Percentiles rank a stretch among this genome's conserved stretches.
Evolutionary conservation across 2,113 vertebrate genomes (phyloP).

Genomic region (Irena cyanogastra): DNA sequence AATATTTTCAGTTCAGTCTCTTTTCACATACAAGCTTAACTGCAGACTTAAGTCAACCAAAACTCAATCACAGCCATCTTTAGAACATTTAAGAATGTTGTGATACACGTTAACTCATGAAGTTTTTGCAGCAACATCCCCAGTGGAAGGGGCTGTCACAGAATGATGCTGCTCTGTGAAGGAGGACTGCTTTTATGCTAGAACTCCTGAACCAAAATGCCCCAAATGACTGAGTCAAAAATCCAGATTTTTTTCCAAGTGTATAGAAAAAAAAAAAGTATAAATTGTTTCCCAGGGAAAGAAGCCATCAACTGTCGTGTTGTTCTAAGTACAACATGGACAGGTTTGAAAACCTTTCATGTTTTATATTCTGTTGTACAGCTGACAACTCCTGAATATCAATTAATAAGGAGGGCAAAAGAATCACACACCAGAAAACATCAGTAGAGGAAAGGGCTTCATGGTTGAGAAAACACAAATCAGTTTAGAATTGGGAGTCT

Average conservation of each 20-base stretch:
- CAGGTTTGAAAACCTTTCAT: neutral
- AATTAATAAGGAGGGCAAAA: slow-evolving; percentile 1
- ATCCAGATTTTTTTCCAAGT: neutral
- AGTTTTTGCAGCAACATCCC: neutral
- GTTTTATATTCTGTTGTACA: slow-evolving; percentile 1
- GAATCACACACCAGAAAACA: slow-evolving; percentile 32
- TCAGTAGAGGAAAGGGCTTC: neutral
- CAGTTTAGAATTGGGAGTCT: neutral
- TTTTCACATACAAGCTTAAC: neutral
- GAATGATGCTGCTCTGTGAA: neutral
- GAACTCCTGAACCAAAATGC: neutral
- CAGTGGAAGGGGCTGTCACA: neutral
- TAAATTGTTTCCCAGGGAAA: neutral
- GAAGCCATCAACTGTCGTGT: neutral
- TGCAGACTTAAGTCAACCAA: neutral
- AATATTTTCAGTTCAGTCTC: neutral
- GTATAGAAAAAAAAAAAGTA: neutral
- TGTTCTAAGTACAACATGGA: neutral
- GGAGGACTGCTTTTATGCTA: neutral
- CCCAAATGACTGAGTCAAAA: neutral
- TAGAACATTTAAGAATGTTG: neutral
- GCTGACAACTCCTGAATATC: neutral
- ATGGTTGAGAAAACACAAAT: slow-evolving; percentile 10
- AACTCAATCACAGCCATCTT: neutral
- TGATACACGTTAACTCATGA: neutral